Percentiles rank a stretch among this genome's conserved stretches.
These are phyloP conservation scores for Plagiodera versicolora DNA, from an alignment of 2,888 invertebrate species.

Conservation along the genomic window DNA sequence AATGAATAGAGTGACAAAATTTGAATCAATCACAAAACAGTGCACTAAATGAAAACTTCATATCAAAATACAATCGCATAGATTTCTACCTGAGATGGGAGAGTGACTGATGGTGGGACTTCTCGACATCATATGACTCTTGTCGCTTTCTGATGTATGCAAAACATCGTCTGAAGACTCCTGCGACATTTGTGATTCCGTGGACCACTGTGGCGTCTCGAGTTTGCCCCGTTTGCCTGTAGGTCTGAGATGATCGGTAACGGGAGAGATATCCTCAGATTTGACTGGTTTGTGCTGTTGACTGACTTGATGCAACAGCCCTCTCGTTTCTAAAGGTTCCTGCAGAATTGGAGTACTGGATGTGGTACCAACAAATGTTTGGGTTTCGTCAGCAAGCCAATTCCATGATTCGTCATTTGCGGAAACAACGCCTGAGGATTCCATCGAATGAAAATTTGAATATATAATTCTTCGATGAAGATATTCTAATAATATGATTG, in stretches of 20 bases:
- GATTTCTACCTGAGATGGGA: conserved; percentile 38
- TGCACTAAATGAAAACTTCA: too few species aligned
- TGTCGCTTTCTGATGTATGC: conserved; percentile 64
- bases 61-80: too few species aligned
- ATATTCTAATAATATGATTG: too few species aligned
- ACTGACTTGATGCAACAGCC: conserved; percentile 54
- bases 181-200: conserved; percentile 67
- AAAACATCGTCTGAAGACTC: conserved; percentile 66
- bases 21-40: too few species aligned
- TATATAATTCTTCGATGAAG: too few species aligned
- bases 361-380: neutral
- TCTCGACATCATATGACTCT: conserved; percentile 63
- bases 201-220: conserved; percentile 66
- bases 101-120: conserved; percentile 54
- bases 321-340: conserved; percentile 32
- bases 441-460: neutral
- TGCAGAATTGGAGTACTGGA: conserved; percentile 6
- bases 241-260: conserved; percentile 24
- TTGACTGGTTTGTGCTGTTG: conserved; percentile 41
- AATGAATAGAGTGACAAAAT: too few species aligned
- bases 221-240: conserved; percentile 42
- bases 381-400: conserved; percentile 61
- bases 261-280: conserved; percentile 37
- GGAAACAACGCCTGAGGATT: conserved; percentile 62
- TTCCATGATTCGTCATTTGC: conserved; percentile 63